phyloP scores from a whole-genome alignment of 2,797 vertebrate species.

The Neosilurus hyrtlii region DNA sequence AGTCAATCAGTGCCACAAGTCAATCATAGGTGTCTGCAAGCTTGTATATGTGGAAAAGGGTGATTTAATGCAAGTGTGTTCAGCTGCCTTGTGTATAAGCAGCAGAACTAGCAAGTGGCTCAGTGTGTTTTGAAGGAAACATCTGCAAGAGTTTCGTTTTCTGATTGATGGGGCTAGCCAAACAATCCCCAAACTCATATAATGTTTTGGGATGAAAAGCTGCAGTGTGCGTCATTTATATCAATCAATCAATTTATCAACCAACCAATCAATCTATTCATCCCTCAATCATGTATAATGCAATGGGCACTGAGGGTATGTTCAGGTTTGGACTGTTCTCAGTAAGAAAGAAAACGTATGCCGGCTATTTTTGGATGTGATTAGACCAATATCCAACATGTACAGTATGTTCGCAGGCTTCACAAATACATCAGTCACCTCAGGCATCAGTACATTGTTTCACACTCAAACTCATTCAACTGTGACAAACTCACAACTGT shows the following conservation, averaged over 20 bases:
- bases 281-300: neutral
- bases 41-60: neutral
- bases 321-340: neutral
- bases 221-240: neutral
- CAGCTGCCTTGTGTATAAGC: neutral
- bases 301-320: neutral
- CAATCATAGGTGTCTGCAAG: neutral
- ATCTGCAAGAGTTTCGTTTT: neutral
- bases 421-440: slow-evolving; percentile 6
- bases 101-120: neutral
- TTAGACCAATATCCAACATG: neutral
- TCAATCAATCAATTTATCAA: neutral
- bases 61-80: neutral
- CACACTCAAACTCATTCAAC: neutral
- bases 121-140: neutral
- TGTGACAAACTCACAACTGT: slow-evolving; percentile 7
- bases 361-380: slow-evolving; percentile 5
- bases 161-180: neutral
- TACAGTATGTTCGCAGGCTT: neutral
- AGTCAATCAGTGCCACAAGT: neutral
- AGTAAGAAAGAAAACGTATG: neutral
- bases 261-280: too few relatives aligned
- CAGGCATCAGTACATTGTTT: neutral
- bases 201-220: neutral
- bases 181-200: neutral